Conservation (phyloP, 2,888 invertebrate species). For the Scotopteryx bipunctaria region DNA sequence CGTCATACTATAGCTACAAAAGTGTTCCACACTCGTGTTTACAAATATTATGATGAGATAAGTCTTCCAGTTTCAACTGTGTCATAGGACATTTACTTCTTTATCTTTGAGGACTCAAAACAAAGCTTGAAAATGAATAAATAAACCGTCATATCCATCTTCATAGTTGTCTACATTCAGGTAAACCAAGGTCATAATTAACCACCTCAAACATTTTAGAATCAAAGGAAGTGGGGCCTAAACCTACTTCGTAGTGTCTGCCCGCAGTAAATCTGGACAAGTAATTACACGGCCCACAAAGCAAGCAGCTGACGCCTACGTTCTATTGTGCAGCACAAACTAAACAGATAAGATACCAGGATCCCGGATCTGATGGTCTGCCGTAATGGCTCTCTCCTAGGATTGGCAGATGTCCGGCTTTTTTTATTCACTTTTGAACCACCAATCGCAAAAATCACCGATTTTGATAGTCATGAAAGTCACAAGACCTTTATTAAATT, state of each 20-base stretch:
- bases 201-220: not conserved
- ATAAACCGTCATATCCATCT: too few relatives aligned
- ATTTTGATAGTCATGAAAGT: too few relatives aligned
- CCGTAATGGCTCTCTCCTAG: slow-evolving; percentile 10
- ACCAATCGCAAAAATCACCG: too few relatives aligned
- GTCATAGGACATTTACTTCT: slow-evolving; percentile 37
- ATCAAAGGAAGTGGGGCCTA: not conserved
- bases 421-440: too few relatives aligned
- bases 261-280: not conserved
- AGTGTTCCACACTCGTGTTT: slow-evolving; percentile 50
- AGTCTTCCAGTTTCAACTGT: slow-evolving; percentile 18
- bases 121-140: not conserved
- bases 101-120: slow-evolving; percentile 13
- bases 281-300: not conserved
- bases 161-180: not conserved
- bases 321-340: slow-evolving; percentile 1
- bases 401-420: slow-evolving; percentile 1
- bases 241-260: not conserved
- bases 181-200: not conserved
- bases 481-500: too few relatives aligned
- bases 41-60: slow-evolving; percentile 52
- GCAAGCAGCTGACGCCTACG: not conserved
- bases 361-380: slow-evolving; percentile 21
- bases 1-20: slow-evolving; percentile 1
- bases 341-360: slow-evolving; percentile 25